Conservation (phyloP, 2,113 vertebrate species). For the Vulpes ferrilata region DNA sequence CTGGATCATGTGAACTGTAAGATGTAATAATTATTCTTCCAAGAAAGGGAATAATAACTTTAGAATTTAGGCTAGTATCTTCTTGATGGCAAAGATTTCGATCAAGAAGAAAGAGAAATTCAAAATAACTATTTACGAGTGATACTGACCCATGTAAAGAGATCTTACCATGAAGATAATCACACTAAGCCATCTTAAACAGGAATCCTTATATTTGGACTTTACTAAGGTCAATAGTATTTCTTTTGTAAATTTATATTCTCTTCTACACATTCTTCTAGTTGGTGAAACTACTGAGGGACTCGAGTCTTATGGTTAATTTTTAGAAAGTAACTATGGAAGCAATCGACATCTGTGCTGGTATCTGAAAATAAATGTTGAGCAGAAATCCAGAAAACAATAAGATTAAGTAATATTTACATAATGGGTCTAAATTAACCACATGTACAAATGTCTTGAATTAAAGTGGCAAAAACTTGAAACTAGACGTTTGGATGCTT, state of each 20-base stretch:
- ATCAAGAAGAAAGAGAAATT: neutral
- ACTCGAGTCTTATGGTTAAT: conserved; percentile 63
- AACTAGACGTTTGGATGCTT: neutral
- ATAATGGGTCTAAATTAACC: conserved; percentile 60
- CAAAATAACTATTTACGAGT: neutral
- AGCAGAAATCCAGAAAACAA: neutral
- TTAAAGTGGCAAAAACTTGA: conserved; percentile 62
- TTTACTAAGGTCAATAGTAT: neutral
- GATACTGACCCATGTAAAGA: conserved; percentile 48
- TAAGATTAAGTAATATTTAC: conserved; percentile 65
- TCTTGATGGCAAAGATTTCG: neutral
- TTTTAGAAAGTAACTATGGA: conserved; percentile 66
- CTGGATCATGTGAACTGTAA: neutral
- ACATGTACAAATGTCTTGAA: conserved; percentile 67
- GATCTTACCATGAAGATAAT: conserved; percentile 71
- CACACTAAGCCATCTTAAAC: conserved; percentile 63
- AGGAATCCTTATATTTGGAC: conserved; percentile 70
- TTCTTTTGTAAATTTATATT: conserved; percentile 50
- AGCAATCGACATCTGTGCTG: conserved; percentile 35
- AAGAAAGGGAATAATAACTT: neutral
- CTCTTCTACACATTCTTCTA: conserved; percentile 19
- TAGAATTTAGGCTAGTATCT: neutral
- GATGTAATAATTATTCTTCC: neutral
- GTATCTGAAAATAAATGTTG: conserved; percentile 69
- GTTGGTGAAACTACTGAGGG: neutral